These are phyloP conservation scores for Poeciliopsis prolifica DNA, from an alignment of 2,113 vertebrate genomes.

Conservation along the genomic window DNA sequence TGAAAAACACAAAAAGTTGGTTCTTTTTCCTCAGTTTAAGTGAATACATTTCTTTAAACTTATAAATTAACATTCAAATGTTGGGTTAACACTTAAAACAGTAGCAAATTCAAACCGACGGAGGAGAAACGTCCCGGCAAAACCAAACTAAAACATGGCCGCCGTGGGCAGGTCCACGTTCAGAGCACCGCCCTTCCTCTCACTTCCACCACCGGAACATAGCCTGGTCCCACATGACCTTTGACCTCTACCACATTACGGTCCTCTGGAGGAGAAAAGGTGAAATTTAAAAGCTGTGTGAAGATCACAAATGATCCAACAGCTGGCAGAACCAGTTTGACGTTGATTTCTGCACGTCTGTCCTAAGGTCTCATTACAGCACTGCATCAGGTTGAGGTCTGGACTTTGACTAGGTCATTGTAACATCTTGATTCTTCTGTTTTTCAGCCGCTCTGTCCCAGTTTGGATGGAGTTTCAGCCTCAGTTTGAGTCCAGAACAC, in stretches of 20 bases:
- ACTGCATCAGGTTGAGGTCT: background rate
- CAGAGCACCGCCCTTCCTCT: no score
- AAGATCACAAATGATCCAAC: background rate
- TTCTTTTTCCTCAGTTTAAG: slow-evolving; percentile 21
- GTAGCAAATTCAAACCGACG: slow-evolving; percentile 56
- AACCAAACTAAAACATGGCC: background rate
- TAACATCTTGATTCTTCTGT: background rate
- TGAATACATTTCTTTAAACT: slow-evolving; percentile 64
- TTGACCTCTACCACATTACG: no score
- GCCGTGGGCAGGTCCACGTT: no score
- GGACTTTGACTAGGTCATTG: background rate
- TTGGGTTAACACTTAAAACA: slow-evolving; percentile 74
- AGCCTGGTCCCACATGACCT: no score
- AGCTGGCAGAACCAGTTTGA: no score
- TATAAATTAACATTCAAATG: slow-evolving; percentile 80
- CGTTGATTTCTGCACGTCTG: background rate
- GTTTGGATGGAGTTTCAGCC: background rate
- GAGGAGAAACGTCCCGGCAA: slow-evolving; percentile 53
- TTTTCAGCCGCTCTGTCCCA: background rate
- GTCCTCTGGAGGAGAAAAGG: no score
- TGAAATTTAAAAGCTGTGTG: background rate
- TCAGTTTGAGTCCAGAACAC: background rate
- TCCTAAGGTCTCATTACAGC: background rate
- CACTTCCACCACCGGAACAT: no score
- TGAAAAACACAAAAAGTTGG: background rate